A percentile compares a stretch with the other conserved stretches of the same genome.
Conservation (phyloP, 2,888 invertebrate genomes). For the Heliconius erato region DNA sequence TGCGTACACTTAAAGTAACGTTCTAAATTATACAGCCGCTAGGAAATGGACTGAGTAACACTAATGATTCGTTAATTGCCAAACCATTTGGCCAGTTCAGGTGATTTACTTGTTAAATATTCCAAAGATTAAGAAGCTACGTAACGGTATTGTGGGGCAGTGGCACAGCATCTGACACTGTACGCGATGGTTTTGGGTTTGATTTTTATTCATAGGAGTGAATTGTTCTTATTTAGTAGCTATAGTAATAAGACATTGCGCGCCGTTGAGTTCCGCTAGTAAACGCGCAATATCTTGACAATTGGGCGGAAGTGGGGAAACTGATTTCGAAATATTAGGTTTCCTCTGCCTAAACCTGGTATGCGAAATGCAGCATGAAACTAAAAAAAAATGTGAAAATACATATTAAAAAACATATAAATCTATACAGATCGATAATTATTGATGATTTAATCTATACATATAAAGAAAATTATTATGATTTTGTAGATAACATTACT, state of each 20-base stretch:
- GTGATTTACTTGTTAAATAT: slow-evolving; percentile 13
- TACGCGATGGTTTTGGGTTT: no score
- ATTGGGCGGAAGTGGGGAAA: no score
- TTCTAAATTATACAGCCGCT: slow-evolving; percentile 38
- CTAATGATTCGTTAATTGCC: slow-evolving; percentile 43
- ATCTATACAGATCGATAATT: background rate
- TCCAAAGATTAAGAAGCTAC: background rate
- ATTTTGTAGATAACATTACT: background rate
- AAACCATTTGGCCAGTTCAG: background rate
- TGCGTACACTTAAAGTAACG: slow-evolving; percentile 11
- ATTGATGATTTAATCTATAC: background rate
- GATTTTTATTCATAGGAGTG: no score
- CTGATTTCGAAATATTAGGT: no score
- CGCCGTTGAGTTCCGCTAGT: no score
- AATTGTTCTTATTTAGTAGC: no score
- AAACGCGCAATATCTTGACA: no score
- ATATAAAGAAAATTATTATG: background rate
- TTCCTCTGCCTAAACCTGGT: no score
- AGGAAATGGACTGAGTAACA: slow-evolving; percentile 34
- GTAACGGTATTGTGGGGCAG: background rate
- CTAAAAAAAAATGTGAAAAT: no score
- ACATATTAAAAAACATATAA: background rate
- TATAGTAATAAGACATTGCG: no score
- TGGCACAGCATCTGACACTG: no score
- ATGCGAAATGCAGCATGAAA: no score